Base-by-base conservation (phyloP, 1,140 invertebrate genomes). In the Scaptomyza hsui region DNA sequence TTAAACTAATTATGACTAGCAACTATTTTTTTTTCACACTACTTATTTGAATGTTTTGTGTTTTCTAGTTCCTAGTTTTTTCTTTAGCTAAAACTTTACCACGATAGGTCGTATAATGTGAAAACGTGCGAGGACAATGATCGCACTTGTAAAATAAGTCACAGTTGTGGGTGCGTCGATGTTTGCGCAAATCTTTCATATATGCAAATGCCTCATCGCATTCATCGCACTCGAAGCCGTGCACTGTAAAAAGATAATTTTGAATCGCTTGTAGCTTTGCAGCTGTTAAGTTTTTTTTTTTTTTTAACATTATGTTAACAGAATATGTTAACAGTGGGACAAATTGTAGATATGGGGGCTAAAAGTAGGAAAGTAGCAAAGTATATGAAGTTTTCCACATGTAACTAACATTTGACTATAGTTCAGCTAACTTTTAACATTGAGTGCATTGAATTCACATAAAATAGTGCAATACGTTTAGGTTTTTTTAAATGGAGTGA, bases 81-180 rank as follows among this genome's bases (percentile, higher is more conserved):
- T 10, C 1, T 12, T 6, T 16, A 12, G 35, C 24, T 6, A 26
- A 21, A 41, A 74, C 49, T 74, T 90, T 90, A 90, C 88, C 88
- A 41, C 64, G 92, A 12, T 92, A 83, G 1, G 91, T 91, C 7
- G 91, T 92, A 72, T 93, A 93, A 55, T 93, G 93, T 44, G 92
- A 91, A 79, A 94, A 94, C 2, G 91, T 79, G 63, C 93, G 92
- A 4, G 92, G 92, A 85, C 94, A 94, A 15, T 93, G 64, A 62
- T 93, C 91, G 72, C 94, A 94, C 63, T 93, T 92, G 82, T 92
- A 94, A 19, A 94, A 93, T 49, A 92, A 90, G 72, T 94, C 93
- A 1, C 92, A 92, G 3, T 93, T 93, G 72, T 94, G 94, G 29
- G 92, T 94, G 49, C 94, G 89, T 24, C 92, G 83, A 71, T 95